Base-by-base conservation (phyloP, 2,797 vertebrate genomes). In the Oryzias dopingdopingensis region DNA sequence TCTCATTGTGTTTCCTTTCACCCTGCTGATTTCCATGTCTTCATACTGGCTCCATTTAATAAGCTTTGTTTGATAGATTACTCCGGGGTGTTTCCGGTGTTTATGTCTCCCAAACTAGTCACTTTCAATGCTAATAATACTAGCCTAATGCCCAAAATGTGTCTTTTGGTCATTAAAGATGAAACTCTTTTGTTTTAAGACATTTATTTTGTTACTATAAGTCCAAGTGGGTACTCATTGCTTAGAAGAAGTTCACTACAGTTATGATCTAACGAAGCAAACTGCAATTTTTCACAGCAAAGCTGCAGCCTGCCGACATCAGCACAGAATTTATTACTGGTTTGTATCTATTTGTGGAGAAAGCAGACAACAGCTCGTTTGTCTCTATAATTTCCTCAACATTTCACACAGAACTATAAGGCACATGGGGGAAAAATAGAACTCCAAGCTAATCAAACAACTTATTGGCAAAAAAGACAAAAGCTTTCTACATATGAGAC, bases 221-320 rank as follows among this genome's bases (percentile, higher is more conserved):
- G 49, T 48, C 40, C 47, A 45, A 18, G 44, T 58, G 41, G 62
- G 52, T 62, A 41, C 51, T 59, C 24, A 50, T 41, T 64, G 52
- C 70, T 80, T 65, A 49, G 65, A 43, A 47, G 40, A 60, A n/a
- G 63, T 70, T 71, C 52, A 29, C 24, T 8, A 2, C 16, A 17
- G 56, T 70, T 20, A 26, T 45, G 4, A 14, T 16, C 53, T 57
- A 55, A 46, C 15, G 29, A 49, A 62, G 46, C 65, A 59, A 83
- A 69, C 62, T 53, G 40, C 65, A 42, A 77, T 81, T 83, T 75
- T 57, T 65, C 52, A 72, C 49, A 51, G 18, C 70, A 72, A 76
- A 83, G 63, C 68, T 47, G 14, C 58, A 43, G 49, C 52, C 24
- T 44, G 49, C 52, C 20, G 41, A 56, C 29, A 53, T 62, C 22